These are phyloP conservation scores for Pelmatolapia mariae DNA, from an alignment of 2,113 vertebrate species.

Conservation along the genomic window DNA sequence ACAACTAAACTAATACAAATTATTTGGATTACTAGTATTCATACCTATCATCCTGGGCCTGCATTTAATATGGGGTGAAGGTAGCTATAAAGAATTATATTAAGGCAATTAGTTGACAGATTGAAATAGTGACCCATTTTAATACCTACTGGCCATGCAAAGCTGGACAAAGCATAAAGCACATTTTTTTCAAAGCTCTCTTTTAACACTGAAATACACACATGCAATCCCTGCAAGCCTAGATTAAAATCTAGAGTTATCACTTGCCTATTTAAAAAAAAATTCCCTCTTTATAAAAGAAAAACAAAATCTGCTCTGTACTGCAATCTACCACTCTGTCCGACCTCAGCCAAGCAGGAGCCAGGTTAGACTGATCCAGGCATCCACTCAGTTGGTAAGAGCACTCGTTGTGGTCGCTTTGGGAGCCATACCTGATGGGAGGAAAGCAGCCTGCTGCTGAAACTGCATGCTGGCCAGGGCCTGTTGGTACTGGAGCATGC, in stretches of 20 bases:
- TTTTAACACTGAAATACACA: not conserved
- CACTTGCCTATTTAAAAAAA: not conserved
- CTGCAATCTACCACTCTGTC: not conserved
- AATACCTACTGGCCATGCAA: conserved; percentile 37
- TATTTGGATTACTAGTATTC: not conserved
- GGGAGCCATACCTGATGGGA: conserved; percentile 93
- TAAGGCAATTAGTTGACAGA: conserved; percentile 16
- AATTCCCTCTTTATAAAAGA: not conserved
- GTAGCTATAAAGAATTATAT: not conserved
- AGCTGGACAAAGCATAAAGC: conserved; percentile 35
- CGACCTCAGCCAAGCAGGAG: conserved; percentile 31
- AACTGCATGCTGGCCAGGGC: conserved; percentile 99
- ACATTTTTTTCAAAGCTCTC: not conserved
- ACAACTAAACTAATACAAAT: not conserved
- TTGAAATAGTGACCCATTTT: not conserved
- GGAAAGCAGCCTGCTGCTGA: conserved; percentile 95
- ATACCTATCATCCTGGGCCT: not conserved
- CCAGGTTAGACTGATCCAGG: conserved; percentile 35
- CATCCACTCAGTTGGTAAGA: conserved; percentile 34
- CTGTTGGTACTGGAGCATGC: conserved; percentile 99
- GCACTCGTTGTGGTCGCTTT: conserved; percentile 64
- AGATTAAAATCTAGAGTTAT: not conserved
- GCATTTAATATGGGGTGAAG: not conserved
- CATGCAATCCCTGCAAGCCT: not conserved
- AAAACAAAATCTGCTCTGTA: not conserved